Evolutionary conservation across 2,888 invertebrate genomes (phyloP).

Genomic region (Sisyra nigra): DNA sequence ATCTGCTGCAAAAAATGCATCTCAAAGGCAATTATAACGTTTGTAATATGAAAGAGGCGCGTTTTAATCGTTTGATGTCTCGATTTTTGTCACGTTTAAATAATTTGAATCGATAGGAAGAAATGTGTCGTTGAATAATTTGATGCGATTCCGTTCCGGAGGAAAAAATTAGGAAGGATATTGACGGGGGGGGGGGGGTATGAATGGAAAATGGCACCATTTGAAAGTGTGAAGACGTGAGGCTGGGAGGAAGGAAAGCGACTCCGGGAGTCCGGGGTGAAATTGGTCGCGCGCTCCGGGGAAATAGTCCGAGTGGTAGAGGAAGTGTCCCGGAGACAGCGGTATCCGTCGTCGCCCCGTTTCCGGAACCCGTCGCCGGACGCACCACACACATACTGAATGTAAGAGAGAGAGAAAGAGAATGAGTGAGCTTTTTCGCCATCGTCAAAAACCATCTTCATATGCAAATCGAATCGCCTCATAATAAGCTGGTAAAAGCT

Average conservation of each 20-base stretch:
- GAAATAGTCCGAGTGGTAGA: conserved; percentile 16
- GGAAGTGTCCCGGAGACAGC: conserved; percentile 34
- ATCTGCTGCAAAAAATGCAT: no score
- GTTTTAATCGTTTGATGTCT: no score
- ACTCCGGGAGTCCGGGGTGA: conserved; percentile 23
- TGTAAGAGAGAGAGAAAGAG: conserved; percentile 21
- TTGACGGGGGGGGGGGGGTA: not conserved
- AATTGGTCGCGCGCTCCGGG: conserved; percentile 27
- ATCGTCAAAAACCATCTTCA: no score
- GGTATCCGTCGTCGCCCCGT: conserved; percentile 30
- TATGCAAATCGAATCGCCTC: no score
- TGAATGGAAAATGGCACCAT: conserved; percentile 3
- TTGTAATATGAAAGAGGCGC: no score
- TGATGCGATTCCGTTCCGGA: no score
- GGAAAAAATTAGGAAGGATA: not conserved
- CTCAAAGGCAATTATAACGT: no score
- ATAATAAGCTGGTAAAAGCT: no score
- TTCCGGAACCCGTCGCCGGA: conserved; percentile 24
- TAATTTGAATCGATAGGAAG: no score
- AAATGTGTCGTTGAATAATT: no score
- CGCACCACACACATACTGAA: conserved; percentile 13
- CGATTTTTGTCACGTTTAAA: no score
- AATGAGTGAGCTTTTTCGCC: conserved; percentile 52
- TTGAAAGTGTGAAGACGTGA: conserved; percentile 14
- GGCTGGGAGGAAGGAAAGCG: conserved; percentile 25